These are phyloP conservation scores for Taxidea taxus DNA, from an alignment of 2,113 vertebrate species.

Conservation along the genomic window DNA sequence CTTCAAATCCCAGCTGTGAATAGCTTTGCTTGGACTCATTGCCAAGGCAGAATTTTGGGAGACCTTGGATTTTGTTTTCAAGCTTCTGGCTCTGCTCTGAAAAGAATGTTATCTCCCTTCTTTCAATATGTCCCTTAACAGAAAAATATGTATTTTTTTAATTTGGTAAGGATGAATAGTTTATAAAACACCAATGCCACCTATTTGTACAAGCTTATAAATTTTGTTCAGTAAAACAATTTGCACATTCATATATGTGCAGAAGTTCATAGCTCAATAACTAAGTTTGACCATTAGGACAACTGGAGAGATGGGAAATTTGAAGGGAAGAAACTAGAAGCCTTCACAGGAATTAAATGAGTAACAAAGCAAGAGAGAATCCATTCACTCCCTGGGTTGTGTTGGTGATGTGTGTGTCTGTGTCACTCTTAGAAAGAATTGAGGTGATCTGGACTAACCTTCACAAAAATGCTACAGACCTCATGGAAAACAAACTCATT, in stretches of 20 bases:
- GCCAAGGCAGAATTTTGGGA: not conserved
- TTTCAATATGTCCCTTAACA: not conserved
- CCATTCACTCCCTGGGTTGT: not conserved
- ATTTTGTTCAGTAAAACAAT: slow-evolving; percentile 4
- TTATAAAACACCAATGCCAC: not conserved
- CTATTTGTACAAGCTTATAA: not conserved
- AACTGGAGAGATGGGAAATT: not conserved
- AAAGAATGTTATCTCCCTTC: not conserved
- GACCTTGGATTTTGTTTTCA: not conserved
- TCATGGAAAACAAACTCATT: not conserved
- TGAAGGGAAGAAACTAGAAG: not conserved
- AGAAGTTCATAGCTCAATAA: not conserved
- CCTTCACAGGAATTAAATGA: not conserved
- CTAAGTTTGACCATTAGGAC: not conserved
- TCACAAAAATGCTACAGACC: not conserved
- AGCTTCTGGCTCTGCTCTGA: not conserved
- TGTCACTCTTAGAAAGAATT: not conserved
- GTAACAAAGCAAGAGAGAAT: not conserved
- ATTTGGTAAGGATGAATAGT: not conserved
- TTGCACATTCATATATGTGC: not conserved
- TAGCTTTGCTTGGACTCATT: not conserved
- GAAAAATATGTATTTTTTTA: not conserved
- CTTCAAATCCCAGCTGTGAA: not conserved
- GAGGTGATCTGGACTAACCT: not conserved
- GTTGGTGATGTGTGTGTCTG: not conserved